Evolutionary conservation across 2,888 invertebrate species (phyloP), one percentile per base, ranked within the genome.

Genomic region (Pachycephus smyrnensis): DNA sequence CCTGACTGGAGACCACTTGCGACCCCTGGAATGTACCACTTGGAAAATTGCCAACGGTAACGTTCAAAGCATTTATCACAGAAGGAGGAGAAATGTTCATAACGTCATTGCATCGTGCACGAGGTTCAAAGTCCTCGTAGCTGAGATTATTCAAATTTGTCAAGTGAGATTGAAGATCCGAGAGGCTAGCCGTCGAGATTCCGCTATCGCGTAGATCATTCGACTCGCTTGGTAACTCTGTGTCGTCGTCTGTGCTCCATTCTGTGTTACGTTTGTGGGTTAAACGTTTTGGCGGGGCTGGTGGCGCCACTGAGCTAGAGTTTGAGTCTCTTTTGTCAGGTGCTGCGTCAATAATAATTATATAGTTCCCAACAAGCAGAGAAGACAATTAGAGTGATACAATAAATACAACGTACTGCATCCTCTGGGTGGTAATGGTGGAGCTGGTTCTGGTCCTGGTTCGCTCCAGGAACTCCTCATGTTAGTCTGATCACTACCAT

Each of bases 371-470:
- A 36, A 73, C 71, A 40, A 35, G n/a, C 23, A 23, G 9, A 55
- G 23, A 55, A 55, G 55, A 55, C 23, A 23, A 55, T 23, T 55
- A 9, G 0, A 31, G n/a, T 40, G 23, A 68, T 75, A 75, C 73
- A 55, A 75, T 32, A 11, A 55, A 69, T 23, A 69, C 68, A 32
- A 87, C 92, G 89, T 90, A 95, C 95, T 95, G 83, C 95, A 95
- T 11, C 96, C 96, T 80, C 97, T 92, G 0, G 97, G 97, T 4
- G 97, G 97, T 78, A 97, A 89, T 0, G 97, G 97, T 31, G 96
- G 96, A 0, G 97, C 97, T 83, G 94, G 94, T 78, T 94, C 92
- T 82, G 92, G 86, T 0, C 93, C 92, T 33, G 92, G 81, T 92
- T 95, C 91, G 88, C 94, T 91, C 95, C 95, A 91, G 83, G 94